Conservation (phyloP, 2,888 invertebrate species). For the Candidula unifasciata region DNA sequence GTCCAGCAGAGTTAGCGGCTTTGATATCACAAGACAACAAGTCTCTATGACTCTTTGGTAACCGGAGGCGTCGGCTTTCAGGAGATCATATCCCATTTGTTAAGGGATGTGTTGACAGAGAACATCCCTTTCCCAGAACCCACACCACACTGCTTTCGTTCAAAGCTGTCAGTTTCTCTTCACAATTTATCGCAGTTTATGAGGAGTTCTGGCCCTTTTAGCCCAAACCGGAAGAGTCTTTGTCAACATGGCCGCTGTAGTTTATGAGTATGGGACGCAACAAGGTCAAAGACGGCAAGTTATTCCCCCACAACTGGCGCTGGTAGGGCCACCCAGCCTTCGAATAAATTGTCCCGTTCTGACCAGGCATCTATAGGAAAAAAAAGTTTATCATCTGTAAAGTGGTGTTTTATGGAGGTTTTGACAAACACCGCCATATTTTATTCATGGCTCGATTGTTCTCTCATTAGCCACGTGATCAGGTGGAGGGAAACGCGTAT, state of each 20-base stretch:
- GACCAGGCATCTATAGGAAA: not conserved
- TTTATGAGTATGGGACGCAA: conserved; percentile 19
- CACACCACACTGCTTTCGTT: not conserved
- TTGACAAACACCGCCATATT: too few species aligned
- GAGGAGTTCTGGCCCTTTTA: conserved; percentile 10
- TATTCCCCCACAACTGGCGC: conserved; percentile 9
- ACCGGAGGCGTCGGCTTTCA: too few species aligned
- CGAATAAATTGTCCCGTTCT: conserved; percentile 17
- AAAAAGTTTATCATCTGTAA: not conserved
- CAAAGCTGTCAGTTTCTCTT: conserved; percentile 24
- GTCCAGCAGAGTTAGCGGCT: too few species aligned
- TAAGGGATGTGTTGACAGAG: too few species aligned
- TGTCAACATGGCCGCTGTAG: conserved; percentile 23
- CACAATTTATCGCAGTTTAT: conserved; percentile 30
- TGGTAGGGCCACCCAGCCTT: not conserved
- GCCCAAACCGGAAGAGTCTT: conserved; percentile 15
- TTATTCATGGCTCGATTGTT: too few species aligned
- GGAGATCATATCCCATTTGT: too few species aligned
- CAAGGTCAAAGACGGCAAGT: conserved; percentile 24
- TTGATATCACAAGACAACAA: too few species aligned
- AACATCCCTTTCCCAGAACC: not conserved
- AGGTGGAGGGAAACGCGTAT: too few species aligned
- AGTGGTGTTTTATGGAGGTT: too few species aligned
- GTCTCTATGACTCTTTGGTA: too few species aligned
- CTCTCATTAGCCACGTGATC: too few species aligned